Conservation (phyloP, 2,888 invertebrate species). For the Embidobia sp. region DNA sequence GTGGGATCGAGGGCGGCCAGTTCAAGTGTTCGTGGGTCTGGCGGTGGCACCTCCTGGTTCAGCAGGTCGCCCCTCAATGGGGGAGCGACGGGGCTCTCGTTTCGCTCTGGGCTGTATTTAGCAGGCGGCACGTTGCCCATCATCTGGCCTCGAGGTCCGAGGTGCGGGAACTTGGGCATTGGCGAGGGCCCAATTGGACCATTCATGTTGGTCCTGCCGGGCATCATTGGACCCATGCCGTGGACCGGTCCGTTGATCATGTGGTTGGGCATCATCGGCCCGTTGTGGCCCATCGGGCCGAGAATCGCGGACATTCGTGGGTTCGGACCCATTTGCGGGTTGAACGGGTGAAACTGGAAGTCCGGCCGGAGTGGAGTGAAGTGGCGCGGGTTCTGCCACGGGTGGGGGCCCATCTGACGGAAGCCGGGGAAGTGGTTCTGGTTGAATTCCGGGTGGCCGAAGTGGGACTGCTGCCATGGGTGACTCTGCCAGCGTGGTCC, state of each 20-base stretch:
- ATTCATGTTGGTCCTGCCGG: constrained; percentile 61
- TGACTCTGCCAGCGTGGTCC: constrained; percentile 77
- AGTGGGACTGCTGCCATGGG: constrained; percentile 74
- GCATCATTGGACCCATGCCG: constrained; percentile 67
- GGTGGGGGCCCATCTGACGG: constrained; percentile 74
- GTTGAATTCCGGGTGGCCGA: constrained; percentile 75
- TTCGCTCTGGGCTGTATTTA: not conserved
- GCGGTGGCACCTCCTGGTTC: too few species aligned
- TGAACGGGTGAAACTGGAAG: constrained; percentile 76
- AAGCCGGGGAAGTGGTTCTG: constrained; percentile 75
- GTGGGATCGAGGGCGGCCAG: too few species aligned
- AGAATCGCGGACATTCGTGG: constrained; percentile 74
- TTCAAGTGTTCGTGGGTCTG: too few species aligned
- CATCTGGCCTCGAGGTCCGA: constrained; percentile 10
- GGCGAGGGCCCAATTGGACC: constrained; percentile 65
- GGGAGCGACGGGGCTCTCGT: too few species aligned
- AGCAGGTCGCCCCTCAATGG: too few species aligned
- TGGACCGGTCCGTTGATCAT: constrained; percentile 44
- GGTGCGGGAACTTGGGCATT: constrained; percentile 35
- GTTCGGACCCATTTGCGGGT: constrained; percentile 72
- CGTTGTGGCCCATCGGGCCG: constrained; percentile 72
- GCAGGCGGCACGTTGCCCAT: not conserved
- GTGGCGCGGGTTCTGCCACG: constrained; percentile 78
- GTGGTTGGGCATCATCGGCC: constrained; percentile 48
- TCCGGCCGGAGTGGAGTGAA: constrained; percentile 78